Evolutionary conservation across 2,888 invertebrate genomes (phyloP), one percentile per base, ranked within the genome.

Genomic region (Tipula unca): DNA sequence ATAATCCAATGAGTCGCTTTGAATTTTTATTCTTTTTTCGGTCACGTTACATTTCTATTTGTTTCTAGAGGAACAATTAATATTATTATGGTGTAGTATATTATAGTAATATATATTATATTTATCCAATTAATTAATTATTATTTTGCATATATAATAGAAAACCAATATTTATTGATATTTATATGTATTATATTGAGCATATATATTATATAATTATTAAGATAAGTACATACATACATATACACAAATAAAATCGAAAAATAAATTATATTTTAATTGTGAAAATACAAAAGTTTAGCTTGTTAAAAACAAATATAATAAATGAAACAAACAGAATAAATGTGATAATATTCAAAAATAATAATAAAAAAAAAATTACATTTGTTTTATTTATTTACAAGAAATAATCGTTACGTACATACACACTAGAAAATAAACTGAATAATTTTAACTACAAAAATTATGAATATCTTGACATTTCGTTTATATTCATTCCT

Each of bases 311-410:
- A 69, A 69, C 69, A 69, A 69, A 69, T 25, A 48, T 48, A 48
- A 48, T 69, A 69, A 69, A 25, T 20, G 25, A 69, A 69, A 25
- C 69, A 69, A 69, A 69, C 69, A 69, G 69, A 69, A 69, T 69
- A 69, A 69, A 69, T 69, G 69, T 69, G 69, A 69, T 69, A 69
- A 69, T 69, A 69, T 69, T 69, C 4, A 69, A 69, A 69, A 69
- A 69, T n/a, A n/a, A n/a, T n/a, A n/a, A n/a, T n/a, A 36, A 10
- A 10, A 36, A 36, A 32, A 1, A 32, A 32, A 32, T 6, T 32
- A 6, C 0, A 32, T 0, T 32, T 0, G 32, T 32, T 32, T 32
- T 32, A 32, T 32, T 32, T 1, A n/a, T n/a, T n/a, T n/a, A n/a
- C n/a, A n/a, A n/a, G n/a, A n/a, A n/a, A n/a, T n/a, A n/a, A n/a